Percentiles rank a stretch among this genome's conserved stretches.
phyloP scores from a whole-genome alignment of 2,888 invertebrate species.

The Acanthosepion esculentum region DNA sequence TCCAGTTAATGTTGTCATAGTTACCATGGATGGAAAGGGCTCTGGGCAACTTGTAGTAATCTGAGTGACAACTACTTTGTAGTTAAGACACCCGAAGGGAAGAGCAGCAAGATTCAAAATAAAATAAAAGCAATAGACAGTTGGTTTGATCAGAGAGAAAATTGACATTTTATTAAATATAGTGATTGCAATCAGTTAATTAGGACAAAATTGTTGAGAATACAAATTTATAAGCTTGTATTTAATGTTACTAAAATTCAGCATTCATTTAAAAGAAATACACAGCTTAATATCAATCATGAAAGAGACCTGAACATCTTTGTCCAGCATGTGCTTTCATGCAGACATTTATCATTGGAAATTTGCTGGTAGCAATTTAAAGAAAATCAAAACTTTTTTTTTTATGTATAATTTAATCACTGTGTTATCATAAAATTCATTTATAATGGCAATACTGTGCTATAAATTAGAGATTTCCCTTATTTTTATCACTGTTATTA shows the following conservation, averaged over 20 bases:
- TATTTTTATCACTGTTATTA: no score
- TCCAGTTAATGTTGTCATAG: not conserved
- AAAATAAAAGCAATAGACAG: not conserved
- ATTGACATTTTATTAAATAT: not conserved
- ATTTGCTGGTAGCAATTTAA: not conserved
- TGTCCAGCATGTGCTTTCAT: not conserved
- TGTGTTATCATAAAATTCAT: not conserved
- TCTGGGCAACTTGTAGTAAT: not conserved
- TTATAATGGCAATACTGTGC: no score
- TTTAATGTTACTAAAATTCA: not conserved
- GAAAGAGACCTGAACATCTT: not conserved
- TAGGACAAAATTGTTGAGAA: not conserved
- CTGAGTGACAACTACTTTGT: not conserved
- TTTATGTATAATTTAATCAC: not conserved
- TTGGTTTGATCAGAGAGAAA: not conserved
- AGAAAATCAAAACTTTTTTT: not conserved
- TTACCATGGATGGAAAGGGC: not conserved
- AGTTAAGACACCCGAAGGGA: not conserved
- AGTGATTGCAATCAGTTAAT: not conserved
- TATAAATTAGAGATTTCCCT: no score
- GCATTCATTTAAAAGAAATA: not conserved
- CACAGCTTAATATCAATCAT: not conserved
- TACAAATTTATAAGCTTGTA: not conserved
- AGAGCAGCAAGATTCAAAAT: not conserved
- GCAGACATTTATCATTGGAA: not conserved